Evolutionary conservation across 2,113 vertebrate genomes (phyloP), one percentile per base, ranked within the genome.

Genomic region (Meles meles): DNA sequence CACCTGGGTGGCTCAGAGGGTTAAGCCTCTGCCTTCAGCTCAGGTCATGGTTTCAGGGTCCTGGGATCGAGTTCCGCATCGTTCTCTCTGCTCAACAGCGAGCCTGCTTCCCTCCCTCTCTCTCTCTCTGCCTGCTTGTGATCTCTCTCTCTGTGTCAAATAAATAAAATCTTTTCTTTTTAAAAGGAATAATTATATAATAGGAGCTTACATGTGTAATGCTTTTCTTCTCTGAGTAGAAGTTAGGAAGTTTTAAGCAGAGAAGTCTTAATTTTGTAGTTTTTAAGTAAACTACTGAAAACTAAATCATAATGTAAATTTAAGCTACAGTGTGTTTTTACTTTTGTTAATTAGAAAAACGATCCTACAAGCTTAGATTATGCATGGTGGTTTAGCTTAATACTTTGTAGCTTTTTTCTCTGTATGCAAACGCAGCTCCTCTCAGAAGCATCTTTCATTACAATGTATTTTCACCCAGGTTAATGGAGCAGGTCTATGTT

Each of bases 201-300:
- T 90, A 80, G 49, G 82, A 47, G 29, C 2, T 55, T 9, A 49
- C 65, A 5, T 88, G 63, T n/a, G 23, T 90, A 72, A 39, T 13
- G 42, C 69, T 77, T 95, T 96, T 87, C 74, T 92, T 42, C 47
- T 84, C 23, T 92, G 57, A 92, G 52, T 69, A 93, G 17, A 86
- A 83, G 37, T 85, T 85, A 71, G 21, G 55, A 59, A 79, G 42
- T 77, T 77, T 89, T 87, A 79, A 93, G 6, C 37, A 52, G 29
- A 20, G 27, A 71, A 85, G 8, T 55, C 72, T 86, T 93, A 79
- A 39, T 69, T 93, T 94, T 90, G 15, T 74, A 88, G 55, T 57
- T 52, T 96, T 96, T 96, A 80, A 39, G 49, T 88, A 83, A 69
- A 63, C 5, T 55, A 63, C 20, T 65, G 34, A 71, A 74, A 72